Percentiles rank a stretch among this genome's conserved stretches.
Conservation (phyloP, 2,888 invertebrate genomes). For the Philereme transversata region DNA sequence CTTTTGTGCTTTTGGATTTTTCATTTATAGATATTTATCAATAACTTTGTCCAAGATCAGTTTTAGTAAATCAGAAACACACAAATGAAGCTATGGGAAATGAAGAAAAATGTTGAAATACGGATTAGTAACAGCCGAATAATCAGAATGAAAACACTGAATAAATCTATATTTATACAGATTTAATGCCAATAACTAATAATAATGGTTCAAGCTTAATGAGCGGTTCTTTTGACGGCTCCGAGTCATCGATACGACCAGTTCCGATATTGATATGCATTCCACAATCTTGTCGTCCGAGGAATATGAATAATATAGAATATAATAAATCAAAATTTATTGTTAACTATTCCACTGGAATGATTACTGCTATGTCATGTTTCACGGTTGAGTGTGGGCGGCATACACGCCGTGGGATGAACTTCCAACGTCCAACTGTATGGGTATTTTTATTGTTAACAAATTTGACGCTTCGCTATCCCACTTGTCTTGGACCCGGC, state of each 20-base stretch:
- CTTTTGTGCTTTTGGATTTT: too few relatives aligned
- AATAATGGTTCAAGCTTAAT: slow-evolving; percentile 39
- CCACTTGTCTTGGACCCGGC: slow-evolving; percentile 35
- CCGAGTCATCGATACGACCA: slow-evolving; percentile 27
- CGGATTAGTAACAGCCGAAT: slow-evolving; percentile 27
- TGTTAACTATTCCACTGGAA: slow-evolving; percentile 60
- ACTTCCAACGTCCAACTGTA: slow-evolving; percentile 42
- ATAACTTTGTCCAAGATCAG: too few relatives aligned
- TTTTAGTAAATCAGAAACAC: background rate
- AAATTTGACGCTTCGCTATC: slow-evolving; percentile 47
- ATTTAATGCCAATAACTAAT: slow-evolving; percentile 39
- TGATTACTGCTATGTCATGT: slow-evolving; percentile 63
- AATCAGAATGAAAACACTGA: slow-evolving; percentile 33
- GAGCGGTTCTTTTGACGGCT: slow-evolving; percentile 39
- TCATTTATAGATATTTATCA: too few relatives aligned
- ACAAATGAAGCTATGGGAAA: slow-evolving; percentile 3
- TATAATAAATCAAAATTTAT: slow-evolving; percentile 65
- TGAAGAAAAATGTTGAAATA: slow-evolving; percentile 13
- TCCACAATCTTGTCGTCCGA: slow-evolving; percentile 39
- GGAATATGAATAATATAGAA: slow-evolving; percentile 56
- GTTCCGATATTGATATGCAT: slow-evolving; percentile 38
- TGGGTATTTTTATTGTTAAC: slow-evolving; percentile 57
- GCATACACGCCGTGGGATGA: slow-evolving; percentile 60
- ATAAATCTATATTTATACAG: slow-evolving; percentile 40
- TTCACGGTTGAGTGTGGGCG: slow-evolving; percentile 54